Evolutionary conservation across 2,888 invertebrate species (phyloP).

Genomic region (Allacma fusca): DNA sequence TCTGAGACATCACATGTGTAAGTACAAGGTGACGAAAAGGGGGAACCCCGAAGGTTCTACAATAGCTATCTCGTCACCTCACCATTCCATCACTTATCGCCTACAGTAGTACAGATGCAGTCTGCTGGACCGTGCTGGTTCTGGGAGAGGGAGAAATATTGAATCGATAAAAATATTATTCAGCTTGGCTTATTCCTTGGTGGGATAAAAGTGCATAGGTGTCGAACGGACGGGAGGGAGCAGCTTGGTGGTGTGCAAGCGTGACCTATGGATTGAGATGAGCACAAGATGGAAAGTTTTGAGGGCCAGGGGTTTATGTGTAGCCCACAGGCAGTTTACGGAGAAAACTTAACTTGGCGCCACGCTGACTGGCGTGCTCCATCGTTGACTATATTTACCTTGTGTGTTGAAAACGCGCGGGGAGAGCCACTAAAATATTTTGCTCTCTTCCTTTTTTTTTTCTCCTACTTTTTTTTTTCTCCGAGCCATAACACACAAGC

Average conservation of each 20-base stretch:
- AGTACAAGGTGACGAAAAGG: too few species aligned
- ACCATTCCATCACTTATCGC: not conserved
- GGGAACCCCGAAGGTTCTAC: not conserved
- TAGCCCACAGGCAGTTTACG: constrained; percentile 26
- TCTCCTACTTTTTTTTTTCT: not conserved
- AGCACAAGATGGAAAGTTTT: constrained; percentile 37
- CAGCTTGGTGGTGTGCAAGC: not conserved
- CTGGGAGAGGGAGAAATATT: not conserved
- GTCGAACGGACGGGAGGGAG: constrained; percentile 8
- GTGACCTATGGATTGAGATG: constrained; percentile 22
- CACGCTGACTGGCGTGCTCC: constrained; percentile 42
- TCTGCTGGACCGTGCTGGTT: not conserved
- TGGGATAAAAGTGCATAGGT: not conserved
- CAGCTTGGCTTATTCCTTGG: constrained; percentile 12
- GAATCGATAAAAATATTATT: constrained; percentile 39
- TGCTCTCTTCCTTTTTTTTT: constrained; percentile 3
- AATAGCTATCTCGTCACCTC: not conserved
- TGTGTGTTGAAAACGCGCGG: constrained; percentile 5
- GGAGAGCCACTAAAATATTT: constrained; percentile 29
- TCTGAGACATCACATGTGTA: too few species aligned
- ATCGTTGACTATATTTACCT: constrained; percentile 41
- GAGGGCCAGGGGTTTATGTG: constrained; percentile 17
- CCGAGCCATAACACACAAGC: not conserved
- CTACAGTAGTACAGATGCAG: not conserved
- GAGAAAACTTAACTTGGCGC: constrained; percentile 41